Percentiles rank a stretch among this genome's conserved stretches.
These are phyloP conservation scores for Argya squamiceps DNA, from an alignment of 2,797 vertebrate species.

Conservation along the genomic window DNA sequence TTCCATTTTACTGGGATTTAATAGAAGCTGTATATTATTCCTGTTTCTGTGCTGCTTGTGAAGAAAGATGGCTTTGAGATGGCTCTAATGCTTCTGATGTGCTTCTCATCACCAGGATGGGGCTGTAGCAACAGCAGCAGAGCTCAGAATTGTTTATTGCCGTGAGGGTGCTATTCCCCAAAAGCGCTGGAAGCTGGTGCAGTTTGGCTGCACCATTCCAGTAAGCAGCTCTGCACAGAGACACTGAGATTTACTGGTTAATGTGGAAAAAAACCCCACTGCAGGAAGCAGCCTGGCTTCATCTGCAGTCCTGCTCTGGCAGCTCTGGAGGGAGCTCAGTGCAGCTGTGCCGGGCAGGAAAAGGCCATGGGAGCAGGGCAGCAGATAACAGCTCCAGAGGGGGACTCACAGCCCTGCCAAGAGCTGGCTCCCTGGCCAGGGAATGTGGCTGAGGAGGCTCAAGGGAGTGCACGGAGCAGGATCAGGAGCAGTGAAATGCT, in stretches of 20 bases:
- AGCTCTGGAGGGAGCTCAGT: slow-evolving; percentile 2
- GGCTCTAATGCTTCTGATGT: neutral
- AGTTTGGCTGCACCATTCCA: neutral
- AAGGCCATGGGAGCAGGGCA: slow-evolving; percentile 31
- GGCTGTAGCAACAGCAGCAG: neutral
- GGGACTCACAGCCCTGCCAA: neutral
- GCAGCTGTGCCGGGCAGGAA: slow-evolving; percentile 68
- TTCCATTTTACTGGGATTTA: slow-evolving; percentile 26
- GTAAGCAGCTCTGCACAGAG: neutral
- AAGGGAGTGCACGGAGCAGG: neutral
- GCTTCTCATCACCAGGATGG: neutral
- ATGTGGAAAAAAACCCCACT: neutral
- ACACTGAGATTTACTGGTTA: slow-evolving; percentile 21
- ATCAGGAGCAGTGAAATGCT: neutral
- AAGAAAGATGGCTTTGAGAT: neutral
- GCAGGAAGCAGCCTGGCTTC: slow-evolving; percentile 55
- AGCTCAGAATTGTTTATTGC: neutral
- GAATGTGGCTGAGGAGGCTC: neutral
- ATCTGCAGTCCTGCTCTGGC: slow-evolving; percentile 29
- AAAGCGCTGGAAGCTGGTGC: neutral
- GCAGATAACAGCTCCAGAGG: slow-evolving; percentile 10
- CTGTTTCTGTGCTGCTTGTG: neutral
- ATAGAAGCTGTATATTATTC: slow-evolving; percentile 34
- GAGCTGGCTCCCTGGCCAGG: neutral
- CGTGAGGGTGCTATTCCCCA: neutral